Evolutionary conservation across 1,140 invertebrate genomes (phyloP), one percentile per base, ranked within the genome.

Genomic region (Magallana ariakensis): DNA sequence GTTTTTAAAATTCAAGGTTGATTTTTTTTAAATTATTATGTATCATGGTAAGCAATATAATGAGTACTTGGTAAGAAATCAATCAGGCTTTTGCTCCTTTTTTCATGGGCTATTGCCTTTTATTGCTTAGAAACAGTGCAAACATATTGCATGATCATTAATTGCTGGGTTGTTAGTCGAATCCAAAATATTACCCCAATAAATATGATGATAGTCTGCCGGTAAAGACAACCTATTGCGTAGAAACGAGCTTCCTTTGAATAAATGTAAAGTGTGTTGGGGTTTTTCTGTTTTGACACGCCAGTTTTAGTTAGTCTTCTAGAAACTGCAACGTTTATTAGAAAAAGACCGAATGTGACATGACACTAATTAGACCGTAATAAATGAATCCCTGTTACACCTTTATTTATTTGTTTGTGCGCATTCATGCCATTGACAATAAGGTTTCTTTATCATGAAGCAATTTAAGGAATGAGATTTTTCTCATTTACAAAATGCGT

Each of bases 341-440:
- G 58, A 16, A 60, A 60, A 60, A 75, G 15, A 75, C 9, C 19
- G 33, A 33, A 75, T 26, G 10, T 46, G 8, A 75, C 7, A 11
- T 75, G 66, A 75, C 66, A 75, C 66, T 75, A 75, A 75, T 75
- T 26, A 19, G 66, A 75, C 66, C 33, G 22, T 26, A 75, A 75
- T 75, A 75, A 75, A 75, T 75, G 66, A 22, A 75, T 9, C 33
- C 66, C 33, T 75, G 66, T 75, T 75, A 75, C 66, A 75, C 66
- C 66, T 75, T 75, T 75, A 75, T 75, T 75, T 75, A 75, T 75
- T 33, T 70, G 66, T 70, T 70, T 75, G 66, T 75, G 19, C 22
- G 66, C 26, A 9, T 75, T 26, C 66, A 22, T 9, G 33, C 66
- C 22, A 75, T 75, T 26, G 10, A 26, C 15, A 19, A 66, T 66